Evolutionary conservation across 1,140 invertebrate species (phyloP), one percentile per base, ranked within the genome.

Genomic region (Macrobrachium rosenbergii): DNA sequence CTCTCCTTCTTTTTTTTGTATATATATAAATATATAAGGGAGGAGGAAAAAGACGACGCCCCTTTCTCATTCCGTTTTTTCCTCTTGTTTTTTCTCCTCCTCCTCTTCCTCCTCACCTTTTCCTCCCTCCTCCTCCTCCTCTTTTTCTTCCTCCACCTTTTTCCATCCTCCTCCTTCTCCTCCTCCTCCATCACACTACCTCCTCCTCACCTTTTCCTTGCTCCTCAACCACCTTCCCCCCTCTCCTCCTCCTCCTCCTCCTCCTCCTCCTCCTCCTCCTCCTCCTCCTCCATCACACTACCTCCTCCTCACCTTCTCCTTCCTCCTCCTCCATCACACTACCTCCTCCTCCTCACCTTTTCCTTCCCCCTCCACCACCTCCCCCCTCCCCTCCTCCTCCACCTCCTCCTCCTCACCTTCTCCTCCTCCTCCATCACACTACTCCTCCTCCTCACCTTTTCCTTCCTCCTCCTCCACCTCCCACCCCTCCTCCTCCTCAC

Each of bases 291-390:
- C 28, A n/a, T n/a, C n/a, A n/a, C 67, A 12, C 67, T 28, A 21
- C 67, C 67, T 72, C 67, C 67, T n/a, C n/a, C 67, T 72, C n/a
- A 8, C n/a, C 67, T 72, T 28, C n/a, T n/a, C 67, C 67, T 72
- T 37, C 28, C 28, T 37, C 28, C 28, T 37, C 28, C 28, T 37
- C 28, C 28, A 1, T 37, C 28, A 19, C n/a, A 19, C 28, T 37
- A 11, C 28, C 28, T 37, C 28, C 28, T 37, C 28, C 28, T 37
- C 28, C n/a, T n/a, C 28, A 37, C 28, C 5, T 11, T 5, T 23
- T 21, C 77, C 58, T 10, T 37, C 28, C 28, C 3, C 28, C 28
- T 37, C 28, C 28, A 2, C 28, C 28, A 2, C 28, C n/a, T n/a
- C 28, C 52, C 37, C 8, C n/a, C 14, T 78, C 45, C 52, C 19